A percentile compares a stretch with the other conserved stretches of the same genome.
Evolutionary conservation across 2,113 vertebrate species (phyloP).

Genomic region (Rhinolophus ferrumequinum): DNA sequence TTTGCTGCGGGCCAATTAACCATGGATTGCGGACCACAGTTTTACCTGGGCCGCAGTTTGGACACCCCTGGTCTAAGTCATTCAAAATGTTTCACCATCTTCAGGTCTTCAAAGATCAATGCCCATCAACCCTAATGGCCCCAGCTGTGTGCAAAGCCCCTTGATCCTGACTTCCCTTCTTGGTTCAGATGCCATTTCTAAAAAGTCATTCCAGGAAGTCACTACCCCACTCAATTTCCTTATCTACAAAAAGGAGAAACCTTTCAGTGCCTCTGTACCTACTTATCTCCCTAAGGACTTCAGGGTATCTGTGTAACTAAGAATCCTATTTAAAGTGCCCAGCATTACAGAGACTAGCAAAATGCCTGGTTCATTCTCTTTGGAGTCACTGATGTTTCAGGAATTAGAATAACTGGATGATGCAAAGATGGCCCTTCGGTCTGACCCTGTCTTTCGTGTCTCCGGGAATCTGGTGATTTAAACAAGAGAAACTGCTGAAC

Average conservation of each 20-base stretch:
- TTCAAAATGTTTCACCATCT: neutral
- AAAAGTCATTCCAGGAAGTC: conserved; percentile 42
- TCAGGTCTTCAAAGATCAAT: neutral
- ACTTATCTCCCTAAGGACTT: neutral
- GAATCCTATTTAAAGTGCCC: neutral
- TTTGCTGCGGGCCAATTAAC: too few relatives aligned
- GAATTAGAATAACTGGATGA: neutral
- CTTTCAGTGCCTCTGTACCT: neutral
- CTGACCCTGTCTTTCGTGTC: neutral
- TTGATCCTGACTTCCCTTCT: neutral
- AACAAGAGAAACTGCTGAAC: neutral
- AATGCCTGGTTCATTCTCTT: neutral
- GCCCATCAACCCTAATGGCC: neutral
- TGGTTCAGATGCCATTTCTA: neutral
- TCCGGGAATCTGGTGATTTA: neutral
- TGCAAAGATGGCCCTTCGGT: neutral
- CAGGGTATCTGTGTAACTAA: neutral
- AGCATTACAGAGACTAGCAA: neutral
- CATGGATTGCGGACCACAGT: too few relatives aligned
- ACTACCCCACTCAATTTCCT: conserved; percentile 45
- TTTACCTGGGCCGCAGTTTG: too few relatives aligned
- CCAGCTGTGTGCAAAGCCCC: neutral
- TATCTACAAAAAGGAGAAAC: conserved; percentile 52
- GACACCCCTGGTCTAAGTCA: neutral
- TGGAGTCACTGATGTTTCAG: neutral